Evolutionary conservation across 2,888 invertebrate genomes (phyloP), one percentile per base, ranked within the genome.

Genomic region (Eubasilissa splendida): DNA sequence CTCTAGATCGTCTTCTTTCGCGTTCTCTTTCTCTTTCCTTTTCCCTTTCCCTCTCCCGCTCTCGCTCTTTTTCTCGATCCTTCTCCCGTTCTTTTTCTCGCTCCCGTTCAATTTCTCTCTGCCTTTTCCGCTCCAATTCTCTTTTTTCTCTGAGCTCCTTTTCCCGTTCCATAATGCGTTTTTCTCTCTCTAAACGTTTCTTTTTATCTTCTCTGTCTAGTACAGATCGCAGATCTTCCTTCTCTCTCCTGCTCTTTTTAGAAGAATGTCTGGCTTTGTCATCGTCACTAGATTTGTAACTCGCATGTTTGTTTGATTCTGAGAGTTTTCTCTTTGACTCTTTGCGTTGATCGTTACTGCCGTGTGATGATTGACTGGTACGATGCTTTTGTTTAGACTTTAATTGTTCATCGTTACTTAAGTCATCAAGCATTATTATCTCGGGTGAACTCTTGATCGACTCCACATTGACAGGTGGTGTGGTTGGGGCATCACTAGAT

Each of bases 341-440:
- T 87, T 86, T 83, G 84, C 86, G 9, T 84, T 84, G 14, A 84
- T 82, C 5, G 86, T 86, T 52, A 42, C 63, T 78, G 58, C 65
- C 74, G 59, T 76, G 78, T 56, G 70, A 58, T 22, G 71, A 71
- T 14, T 75, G 75, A 52, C 60, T 73, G n/a, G 33, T 76, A 4
- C 66, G 52, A 7, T 66, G 68, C 60, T 76, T 68, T 12, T 77
- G 79, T 59, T 65, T 71, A 53, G 74, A 66, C 74, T 84, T 76
- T 33, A 81, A 83, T 10, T 63, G 84, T 83, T 73, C 92, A 74
- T 92, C 91, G 82, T 91, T 92, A 84, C 93, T 93, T 85, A 92
- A 92, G 86, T 94, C 94, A 86, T 92, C 93, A 85, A 93, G 90
- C 84, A 92, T 89, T 86, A 94, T 94, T 84, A 93, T 88, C 85